Conservation (phyloP, 2,888 invertebrate genomes). For the Dynastes hyllus region DNA sequence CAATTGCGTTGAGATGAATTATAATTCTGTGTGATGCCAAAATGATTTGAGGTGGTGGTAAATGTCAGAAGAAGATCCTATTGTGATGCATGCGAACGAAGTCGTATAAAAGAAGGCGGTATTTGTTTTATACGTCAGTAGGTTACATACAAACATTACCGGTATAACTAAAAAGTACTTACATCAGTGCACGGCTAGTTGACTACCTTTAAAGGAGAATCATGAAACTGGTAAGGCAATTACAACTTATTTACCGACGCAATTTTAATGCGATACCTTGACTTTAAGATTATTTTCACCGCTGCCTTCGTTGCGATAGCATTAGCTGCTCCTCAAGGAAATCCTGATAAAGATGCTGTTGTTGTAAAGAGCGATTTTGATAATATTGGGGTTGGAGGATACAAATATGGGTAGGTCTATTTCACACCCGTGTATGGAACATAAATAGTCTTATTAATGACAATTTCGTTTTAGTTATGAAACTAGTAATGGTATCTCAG, state of each 20-base stretch:
- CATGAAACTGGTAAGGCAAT: slow-evolving; percentile 50
- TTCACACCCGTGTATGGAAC: not conserved
- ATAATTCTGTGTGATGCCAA: slow-evolving; percentile 36
- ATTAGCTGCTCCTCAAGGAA: slow-evolving; percentile 61
- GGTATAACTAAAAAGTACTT: slow-evolving; percentile 14
- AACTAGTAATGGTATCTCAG: slow-evolving; percentile 78
- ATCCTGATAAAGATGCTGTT: slow-evolving; percentile 72
- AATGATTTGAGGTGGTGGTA: slow-evolving; percentile 42
- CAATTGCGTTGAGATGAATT: slow-evolving; percentile 30
- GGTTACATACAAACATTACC: slow-evolving; percentile 38
- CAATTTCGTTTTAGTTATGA: slow-evolving; percentile 72
- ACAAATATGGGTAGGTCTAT: slow-evolving; percentile 58
- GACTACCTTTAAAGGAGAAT: slow-evolving; percentile 19
- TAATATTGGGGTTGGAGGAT: slow-evolving; percentile 73
- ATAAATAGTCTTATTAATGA: not conserved
- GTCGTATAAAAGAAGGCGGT: slow-evolving; percentile 36
- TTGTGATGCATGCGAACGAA: slow-evolving; percentile 35
- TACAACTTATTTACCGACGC: not conserved
- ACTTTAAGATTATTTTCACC: slow-evolving; percentile 57
- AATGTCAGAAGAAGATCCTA: slow-evolving; percentile 48
- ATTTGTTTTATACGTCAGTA: slow-evolving; percentile 30
- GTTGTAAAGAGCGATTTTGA: slow-evolving; percentile 77
- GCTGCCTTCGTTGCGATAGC: slow-evolving; percentile 59
- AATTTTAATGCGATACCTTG: not conserved
- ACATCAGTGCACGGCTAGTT: slow-evolving; percentile 11